phyloP scores from a whole-genome alignment of 2,797 vertebrate species.

The Acrocephalus scirpaceus region DNA sequence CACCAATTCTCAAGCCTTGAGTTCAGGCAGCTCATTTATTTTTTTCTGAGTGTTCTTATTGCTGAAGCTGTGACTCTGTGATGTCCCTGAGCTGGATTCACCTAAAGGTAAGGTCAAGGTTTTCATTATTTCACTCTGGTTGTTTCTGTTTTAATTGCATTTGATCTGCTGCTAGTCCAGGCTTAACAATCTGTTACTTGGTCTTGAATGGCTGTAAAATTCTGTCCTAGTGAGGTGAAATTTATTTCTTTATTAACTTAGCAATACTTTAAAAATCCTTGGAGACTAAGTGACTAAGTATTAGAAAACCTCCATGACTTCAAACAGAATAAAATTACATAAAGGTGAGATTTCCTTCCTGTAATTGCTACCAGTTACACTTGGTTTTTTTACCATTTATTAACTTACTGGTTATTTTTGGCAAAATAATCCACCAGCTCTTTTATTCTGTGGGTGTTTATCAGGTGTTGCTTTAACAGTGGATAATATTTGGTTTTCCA shows the following conservation, averaged over 20 bases:
- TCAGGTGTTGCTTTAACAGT: constrained; percentile 78
- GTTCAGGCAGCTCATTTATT: neutral
- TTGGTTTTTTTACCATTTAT: neutral
- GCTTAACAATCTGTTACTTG: neutral
- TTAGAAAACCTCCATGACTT: neutral
- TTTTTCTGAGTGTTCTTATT: neutral
- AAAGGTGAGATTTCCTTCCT: neutral
- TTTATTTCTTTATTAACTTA: neutral
- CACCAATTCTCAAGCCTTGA: neutral
- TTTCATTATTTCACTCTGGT: neutral
- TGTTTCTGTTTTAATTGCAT: neutral
- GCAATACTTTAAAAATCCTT: neutral
- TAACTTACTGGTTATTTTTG: constrained; percentile 82
- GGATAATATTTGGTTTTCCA: constrained; percentile 84
- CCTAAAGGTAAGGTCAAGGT: neutral
- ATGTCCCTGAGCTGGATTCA: neutral
- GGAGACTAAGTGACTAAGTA: neutral
- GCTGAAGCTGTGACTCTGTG: neutral
- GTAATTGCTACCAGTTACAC: neutral
- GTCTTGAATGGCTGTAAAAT: neutral
- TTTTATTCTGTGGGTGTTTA: constrained; percentile 76
- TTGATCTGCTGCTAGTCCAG: neutral
- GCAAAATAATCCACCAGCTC: constrained; percentile 82
- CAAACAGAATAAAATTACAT: neutral
- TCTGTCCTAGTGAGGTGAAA: neutral